A percentile compares a stretch with the other conserved stretches of the same genome.
Conservation (phyloP, 2,888 invertebrate species). For the Iselma pallidipennis region DNA sequence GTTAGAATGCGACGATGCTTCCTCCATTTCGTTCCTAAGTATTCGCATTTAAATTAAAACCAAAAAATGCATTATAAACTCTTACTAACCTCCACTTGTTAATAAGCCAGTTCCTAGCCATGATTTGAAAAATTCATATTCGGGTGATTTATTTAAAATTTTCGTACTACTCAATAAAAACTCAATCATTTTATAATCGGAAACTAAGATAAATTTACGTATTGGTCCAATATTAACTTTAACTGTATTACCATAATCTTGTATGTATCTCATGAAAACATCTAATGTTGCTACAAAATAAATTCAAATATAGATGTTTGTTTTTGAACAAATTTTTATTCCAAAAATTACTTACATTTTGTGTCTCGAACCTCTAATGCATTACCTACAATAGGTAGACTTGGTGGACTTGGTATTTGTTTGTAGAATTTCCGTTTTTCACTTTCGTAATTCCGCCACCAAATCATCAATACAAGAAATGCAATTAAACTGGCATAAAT, state of each 20-base stretch:
- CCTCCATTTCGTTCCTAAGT: slow-evolving; percentile 66
- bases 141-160: slow-evolving; percentile 11
- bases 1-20: slow-evolving; percentile 70
- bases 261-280: slow-evolving; percentile 7
- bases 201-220: slow-evolving; percentile 10
- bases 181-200: slow-evolving; percentile 18
- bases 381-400: slow-evolving; percentile 12
- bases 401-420: slow-evolving; percentile 11
- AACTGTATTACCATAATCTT: slow-evolving; percentile 10
- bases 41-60: slow-evolving; percentile 25
- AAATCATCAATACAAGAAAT: too few relatives aligned
- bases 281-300: slow-evolving; percentile 9
- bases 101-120: slow-evolving; percentile 25
- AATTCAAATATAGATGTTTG: background rate
- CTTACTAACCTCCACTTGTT: slow-evolving; percentile 6
- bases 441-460: too few relatives aligned
- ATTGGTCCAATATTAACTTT: too few relatives aligned
- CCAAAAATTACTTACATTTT: slow-evolving; percentile 6
- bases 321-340: background rate
- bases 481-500: too few relatives aligned
- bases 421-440: too few relatives aligned
- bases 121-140: slow-evolving; percentile 15
- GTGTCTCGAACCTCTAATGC: slow-evolving; percentile 9
- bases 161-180: slow-evolving; percentile 12
- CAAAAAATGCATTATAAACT: background rate